phyloP scores from a whole-genome alignment of 2,888 invertebrate species.

The Himalopsyche tibetana region DNA sequence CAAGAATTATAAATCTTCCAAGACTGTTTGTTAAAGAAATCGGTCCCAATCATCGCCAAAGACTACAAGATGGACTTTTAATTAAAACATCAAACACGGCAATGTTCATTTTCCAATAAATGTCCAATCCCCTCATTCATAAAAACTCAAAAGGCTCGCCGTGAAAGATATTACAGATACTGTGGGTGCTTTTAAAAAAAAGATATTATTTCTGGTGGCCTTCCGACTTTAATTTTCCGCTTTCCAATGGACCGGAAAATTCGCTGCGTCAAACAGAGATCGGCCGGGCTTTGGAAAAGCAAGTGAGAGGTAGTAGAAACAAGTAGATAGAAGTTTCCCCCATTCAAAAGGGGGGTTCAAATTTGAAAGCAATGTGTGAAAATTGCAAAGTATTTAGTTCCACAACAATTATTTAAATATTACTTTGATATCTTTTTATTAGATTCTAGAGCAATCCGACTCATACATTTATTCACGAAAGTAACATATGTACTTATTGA shows the following conservation, averaged over 20 bases:
- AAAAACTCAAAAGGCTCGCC: not conserved
- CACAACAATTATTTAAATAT: no score
- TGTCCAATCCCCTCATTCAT: conserved; percentile 5
- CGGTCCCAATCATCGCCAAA: no score
- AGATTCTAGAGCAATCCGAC: no score
- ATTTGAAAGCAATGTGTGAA: not conserved
- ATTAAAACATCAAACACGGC: conserved; percentile 45
- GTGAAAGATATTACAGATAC: conserved; percentile 27
- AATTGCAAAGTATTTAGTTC: no score
- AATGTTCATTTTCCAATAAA: conserved; percentile 14
- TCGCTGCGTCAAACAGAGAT: conserved; percentile 60
- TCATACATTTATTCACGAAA: no score
- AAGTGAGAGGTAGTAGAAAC: conserved; percentile 6
- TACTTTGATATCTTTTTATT: no score
- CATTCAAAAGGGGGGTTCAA: not conserved
- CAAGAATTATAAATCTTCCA: no score
- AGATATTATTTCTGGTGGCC: conserved; percentile 34
- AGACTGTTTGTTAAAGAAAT: no score
- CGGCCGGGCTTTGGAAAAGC: conserved; percentile 36
- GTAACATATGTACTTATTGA: no score
- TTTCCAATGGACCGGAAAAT: conserved; percentile 60
- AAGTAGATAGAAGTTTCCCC: conserved; percentile 23
- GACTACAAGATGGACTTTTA: not conserved
- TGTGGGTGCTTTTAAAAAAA: not conserved
- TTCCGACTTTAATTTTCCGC: conserved; percentile 53